Percentiles rank a stretch among this genome's conserved stretches.
Conservation (phyloP, 2,888 invertebrate species). For the Lepidocyrtinus sp. region DNA sequence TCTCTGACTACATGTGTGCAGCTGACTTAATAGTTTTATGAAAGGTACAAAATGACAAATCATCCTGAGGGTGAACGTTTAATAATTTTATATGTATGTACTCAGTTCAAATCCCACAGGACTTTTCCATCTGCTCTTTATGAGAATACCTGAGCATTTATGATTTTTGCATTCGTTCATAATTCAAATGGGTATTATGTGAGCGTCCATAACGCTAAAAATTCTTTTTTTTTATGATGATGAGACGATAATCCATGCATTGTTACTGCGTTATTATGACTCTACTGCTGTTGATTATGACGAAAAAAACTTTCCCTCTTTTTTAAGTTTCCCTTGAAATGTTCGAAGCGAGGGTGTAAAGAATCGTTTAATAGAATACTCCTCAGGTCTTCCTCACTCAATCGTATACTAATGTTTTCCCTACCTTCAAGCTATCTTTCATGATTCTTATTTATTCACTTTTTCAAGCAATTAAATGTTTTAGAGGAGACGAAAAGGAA, state of each 20-base stretch:
- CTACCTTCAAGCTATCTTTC: constrained; percentile 28
- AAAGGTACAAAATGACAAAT: not conserved
- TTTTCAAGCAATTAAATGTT: constrained; percentile 36
- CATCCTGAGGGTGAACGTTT: not conserved
- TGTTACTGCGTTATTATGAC: constrained; percentile 3
- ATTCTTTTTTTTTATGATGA: not conserved
- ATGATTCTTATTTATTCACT: constrained; percentile 16
- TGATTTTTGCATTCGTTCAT: no score
- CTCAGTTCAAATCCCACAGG: no score
- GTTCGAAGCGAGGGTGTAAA: constrained; percentile 18
- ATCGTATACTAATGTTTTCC: no score
- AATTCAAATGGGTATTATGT: not conserved
- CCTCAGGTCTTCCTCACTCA: constrained; percentile 1
- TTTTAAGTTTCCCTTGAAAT: constrained; percentile 13
- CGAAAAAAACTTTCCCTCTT: constrained; percentile 42
- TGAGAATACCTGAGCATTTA: not conserved
- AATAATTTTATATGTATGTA: not conserved
- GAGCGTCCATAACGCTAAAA: not conserved
- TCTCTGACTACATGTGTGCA: not conserved
- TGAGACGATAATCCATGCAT: constrained; percentile 7
- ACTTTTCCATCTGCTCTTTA: not conserved
- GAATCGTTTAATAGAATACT: constrained; percentile 28
- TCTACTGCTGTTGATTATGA: not conserved
- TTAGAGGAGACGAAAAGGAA: not conserved
- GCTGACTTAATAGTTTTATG: not conserved